phyloP scores from a whole-genome alignment of 2,888 invertebrate species.

The Taenaris catops region DNA sequence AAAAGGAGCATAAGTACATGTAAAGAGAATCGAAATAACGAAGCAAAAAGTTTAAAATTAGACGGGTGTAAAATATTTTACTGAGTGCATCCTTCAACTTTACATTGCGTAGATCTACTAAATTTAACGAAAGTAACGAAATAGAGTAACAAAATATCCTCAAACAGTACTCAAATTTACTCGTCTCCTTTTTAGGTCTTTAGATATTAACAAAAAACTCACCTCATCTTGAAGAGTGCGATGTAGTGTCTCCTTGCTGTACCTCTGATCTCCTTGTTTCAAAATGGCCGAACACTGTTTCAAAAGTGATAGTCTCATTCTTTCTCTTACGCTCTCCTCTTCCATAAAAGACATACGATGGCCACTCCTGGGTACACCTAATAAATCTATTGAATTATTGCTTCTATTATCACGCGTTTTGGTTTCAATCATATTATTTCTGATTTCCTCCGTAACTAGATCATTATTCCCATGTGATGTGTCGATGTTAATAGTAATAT shows the following conservation, averaged over 20 bases:
- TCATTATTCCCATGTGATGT: constrained; percentile 17
- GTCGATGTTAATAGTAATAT: constrained; percentile 20
- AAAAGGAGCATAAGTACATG: no score
- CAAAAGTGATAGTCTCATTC: constrained; percentile 78
- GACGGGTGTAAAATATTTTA: no score
- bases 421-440: not conserved
- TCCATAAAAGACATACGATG: constrained; percentile 83
- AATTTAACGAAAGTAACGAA: no score
- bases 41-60: no score
- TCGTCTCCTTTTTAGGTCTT: no score
- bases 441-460: constrained; percentile 22
- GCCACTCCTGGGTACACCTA: constrained; percentile 42
- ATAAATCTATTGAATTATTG: constrained; percentile 28
- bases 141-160: no score
- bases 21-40: no score
- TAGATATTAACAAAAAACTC: no score
- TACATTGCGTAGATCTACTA: no score
- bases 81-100: no score
- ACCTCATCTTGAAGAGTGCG: constrained; percentile 86
- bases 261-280: constrained; percentile 80
- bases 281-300: constrained; percentile 84
- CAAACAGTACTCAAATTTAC: no score
- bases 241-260: constrained; percentile 82
- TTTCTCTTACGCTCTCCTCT: constrained; percentile 83
- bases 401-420: constrained; percentile 1